Evolutionary conservation across 2,888 invertebrate genomes (phyloP).

Genomic region (Piscicola geometra): DNA sequence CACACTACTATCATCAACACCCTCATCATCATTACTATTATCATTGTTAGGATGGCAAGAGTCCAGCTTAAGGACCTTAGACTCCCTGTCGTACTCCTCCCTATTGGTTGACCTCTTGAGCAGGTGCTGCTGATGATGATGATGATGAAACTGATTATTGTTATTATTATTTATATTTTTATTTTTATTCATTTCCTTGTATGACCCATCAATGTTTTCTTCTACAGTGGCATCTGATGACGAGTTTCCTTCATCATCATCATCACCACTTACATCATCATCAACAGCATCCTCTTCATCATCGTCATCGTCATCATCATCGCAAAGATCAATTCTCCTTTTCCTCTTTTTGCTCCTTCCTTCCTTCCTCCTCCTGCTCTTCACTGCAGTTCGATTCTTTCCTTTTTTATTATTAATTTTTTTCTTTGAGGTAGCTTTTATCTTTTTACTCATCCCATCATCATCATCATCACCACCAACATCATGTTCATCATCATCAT

Average conservation of each 20-base stretch:
- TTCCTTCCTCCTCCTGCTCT: neutral
- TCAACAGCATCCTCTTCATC: neutral
- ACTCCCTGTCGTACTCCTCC: neutral
- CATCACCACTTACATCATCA: neutral
- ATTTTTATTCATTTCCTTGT: neutral
- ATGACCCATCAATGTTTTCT: conserved; percentile 22
- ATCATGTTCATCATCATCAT: neutral
- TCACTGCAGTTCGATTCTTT: neutral
- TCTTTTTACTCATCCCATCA: neutral
- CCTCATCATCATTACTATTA: neutral
- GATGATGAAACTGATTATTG: neutral
- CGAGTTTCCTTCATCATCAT: conserved; percentile 12
- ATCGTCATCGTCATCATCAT: neutral
- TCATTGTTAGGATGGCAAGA: neutral
- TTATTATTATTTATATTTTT: neutral
- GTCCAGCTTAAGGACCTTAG: neutral
- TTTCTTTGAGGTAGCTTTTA: neutral
- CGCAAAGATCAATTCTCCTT: neutral
- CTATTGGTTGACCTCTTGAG: neutral
- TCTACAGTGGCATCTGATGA: conserved; percentile 32
- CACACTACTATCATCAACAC: neutral
- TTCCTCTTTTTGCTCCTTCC: neutral
- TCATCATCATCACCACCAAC: neutral
- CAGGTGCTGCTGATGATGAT: neutral
- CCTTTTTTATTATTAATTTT: neutral